These are phyloP conservation scores for Oscheius sp. DNA, from an alignment of 2,888 invertebrate genomes.

Conservation along the genomic window DNA sequence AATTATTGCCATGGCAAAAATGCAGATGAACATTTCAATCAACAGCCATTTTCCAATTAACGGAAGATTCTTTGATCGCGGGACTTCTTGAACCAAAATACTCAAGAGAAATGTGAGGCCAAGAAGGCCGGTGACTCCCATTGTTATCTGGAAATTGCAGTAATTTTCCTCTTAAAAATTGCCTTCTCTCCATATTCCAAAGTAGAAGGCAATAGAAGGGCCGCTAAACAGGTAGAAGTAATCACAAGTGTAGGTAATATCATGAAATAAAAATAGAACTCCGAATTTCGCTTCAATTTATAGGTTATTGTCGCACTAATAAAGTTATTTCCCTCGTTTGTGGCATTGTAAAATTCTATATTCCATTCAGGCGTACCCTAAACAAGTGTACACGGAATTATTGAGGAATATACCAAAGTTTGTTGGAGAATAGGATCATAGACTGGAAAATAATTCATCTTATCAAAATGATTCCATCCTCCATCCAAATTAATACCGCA, in stretches of 20 bases:
- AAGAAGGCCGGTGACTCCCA: slow-evolving; percentile 9
- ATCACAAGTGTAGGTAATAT: not conserved
- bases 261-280: slow-evolving; percentile 9
- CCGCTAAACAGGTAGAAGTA: not conserved
- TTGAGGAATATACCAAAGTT: no score
- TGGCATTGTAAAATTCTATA: not conserved
- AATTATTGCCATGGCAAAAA: not conserved
- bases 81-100: slow-evolving; percentile 6
- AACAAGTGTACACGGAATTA: no score
- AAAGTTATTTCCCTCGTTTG: no score
- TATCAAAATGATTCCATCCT: not conserved
- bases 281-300: not conserved
- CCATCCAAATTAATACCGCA: slow-evolving; percentile 8
- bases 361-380: slow-evolving; percentile 24
- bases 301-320: not conserved
- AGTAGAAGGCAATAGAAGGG: slow-evolving; percentile 4
- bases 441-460: not conserved
- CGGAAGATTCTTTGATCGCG: slow-evolving; percentile 4
- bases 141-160: not conserved
- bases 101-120: not conserved
- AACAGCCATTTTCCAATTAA: slow-evolving; percentile 22
- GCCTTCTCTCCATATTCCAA: slow-evolving; percentile 4
- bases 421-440: no score
- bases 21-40: not conserved
- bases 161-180: no score